phyloP scores from a whole-genome alignment of 2,888 invertebrate genomes.

The Thymelicus acteon region DNA sequence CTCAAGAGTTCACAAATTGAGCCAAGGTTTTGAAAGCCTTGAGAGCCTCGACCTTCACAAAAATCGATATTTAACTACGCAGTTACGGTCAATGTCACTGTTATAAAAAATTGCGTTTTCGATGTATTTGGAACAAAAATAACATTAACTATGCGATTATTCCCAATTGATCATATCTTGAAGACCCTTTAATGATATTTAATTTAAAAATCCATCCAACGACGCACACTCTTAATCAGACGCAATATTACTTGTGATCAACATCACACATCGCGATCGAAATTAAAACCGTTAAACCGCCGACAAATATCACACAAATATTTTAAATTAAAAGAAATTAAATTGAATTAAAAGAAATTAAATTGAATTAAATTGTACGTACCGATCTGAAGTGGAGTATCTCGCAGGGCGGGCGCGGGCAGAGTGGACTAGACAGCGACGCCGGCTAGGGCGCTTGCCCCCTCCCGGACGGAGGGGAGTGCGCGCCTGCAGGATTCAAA shows the following conservation, averaged over 20 bases:
- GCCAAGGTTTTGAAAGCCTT: neutral
- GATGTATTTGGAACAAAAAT: neutral
- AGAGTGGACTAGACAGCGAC: slow-evolving; percentile 6
- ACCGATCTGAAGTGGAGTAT: slow-evolving; percentile 11
- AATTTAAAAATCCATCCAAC: neutral
- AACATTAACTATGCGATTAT: too few species aligned
- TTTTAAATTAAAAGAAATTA: neutral
- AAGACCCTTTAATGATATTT: too few species aligned
- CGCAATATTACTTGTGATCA: neutral
- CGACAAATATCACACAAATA: neutral
- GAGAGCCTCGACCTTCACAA: slow-evolving; percentile 9
- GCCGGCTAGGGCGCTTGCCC: slow-evolving; percentile 21
- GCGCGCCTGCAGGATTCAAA: slow-evolving; percentile 21
- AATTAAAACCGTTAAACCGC: too few species aligned
- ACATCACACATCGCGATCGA: too few species aligned
- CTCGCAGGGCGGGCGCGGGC: slow-evolving; percentile 19
- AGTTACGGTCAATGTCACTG: slow-evolving; percentile 14
- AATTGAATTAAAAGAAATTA: neutral
- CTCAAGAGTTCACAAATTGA: neutral
- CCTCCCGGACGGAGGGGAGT: slow-evolving; percentile 14
- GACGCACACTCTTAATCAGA: neutral
- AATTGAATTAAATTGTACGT: slow-evolving; percentile 1
- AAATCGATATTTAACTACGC: slow-evolving; percentile 20
- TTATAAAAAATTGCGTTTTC: neutral
- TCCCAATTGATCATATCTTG: too few species aligned